Conservation (phyloP, 2,888 invertebrate genomes). For the Meteorus cinctellus region DNA sequence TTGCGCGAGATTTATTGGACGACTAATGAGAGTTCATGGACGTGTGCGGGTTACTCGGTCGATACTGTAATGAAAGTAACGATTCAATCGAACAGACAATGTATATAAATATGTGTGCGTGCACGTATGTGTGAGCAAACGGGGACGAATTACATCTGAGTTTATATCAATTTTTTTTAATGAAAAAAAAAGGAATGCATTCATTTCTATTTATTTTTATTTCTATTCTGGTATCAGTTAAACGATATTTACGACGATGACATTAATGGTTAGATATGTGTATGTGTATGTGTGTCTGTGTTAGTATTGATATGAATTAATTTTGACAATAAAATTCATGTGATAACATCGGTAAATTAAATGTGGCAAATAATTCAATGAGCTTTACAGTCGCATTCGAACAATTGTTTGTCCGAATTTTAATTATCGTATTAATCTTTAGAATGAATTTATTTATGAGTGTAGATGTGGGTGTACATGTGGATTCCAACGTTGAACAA, state of each 20-base stretch:
- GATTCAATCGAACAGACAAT: slow-evolving; percentile 13
- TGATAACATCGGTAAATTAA: not conserved
- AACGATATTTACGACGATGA: not conserved
- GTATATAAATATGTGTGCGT: not conserved
- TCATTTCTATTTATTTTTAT: not conserved
- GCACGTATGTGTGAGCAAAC: not conserved
- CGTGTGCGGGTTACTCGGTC: slow-evolving; percentile 12
- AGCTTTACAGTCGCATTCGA: not conserved
- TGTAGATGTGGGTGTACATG: not conserved
- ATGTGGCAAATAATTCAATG: not conserved
- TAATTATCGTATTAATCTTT: slow-evolving; percentile 6
- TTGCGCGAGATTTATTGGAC: slow-evolving; percentile 22
- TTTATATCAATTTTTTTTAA: not conserved
- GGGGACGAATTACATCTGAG: not conserved
- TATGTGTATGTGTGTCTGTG: not conserved
- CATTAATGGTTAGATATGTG: not conserved
- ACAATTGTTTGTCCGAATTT: not conserved
- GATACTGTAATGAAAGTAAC: slow-evolving; percentile 28
- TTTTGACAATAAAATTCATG: not conserved
- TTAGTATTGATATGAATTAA: not conserved
- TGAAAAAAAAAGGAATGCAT: not conserved
- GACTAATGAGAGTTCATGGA: slow-evolving; percentile 31
- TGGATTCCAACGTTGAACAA: not conserved
- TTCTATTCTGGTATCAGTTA: not conserved
- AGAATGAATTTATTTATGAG: not conserved